Percentiles rank a stretch among this genome's conserved stretches.
These are phyloP conservation scores for Phoeniculus purpureus DNA, from an alignment of 2,797 vertebrate species.

Conservation along the genomic window DNA sequence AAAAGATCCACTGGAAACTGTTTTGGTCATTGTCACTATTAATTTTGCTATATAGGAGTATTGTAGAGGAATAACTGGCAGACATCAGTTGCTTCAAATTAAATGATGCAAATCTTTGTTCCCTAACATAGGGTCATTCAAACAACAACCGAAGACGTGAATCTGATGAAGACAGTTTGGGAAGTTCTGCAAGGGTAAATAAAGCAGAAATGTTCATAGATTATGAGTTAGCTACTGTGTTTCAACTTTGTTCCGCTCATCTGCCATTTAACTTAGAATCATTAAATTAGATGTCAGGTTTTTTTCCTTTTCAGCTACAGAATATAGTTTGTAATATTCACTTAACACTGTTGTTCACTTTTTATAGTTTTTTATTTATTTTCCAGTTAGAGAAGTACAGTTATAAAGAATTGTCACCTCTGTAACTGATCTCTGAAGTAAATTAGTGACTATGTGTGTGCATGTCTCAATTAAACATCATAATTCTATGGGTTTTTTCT, in stretches of 20 bases:
- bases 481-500: background rate
- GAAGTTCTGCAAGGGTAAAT: constrained; percentile 91
- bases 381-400: background rate
- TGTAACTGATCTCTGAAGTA: constrained; percentile 57
- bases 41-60: background rate
- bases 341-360: background rate
- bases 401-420: constrained; percentile 4
- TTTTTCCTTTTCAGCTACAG: background rate
- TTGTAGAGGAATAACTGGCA: background rate
- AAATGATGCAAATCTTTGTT: constrained; percentile 59
- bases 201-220: background rate
- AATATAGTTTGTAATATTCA: background rate
- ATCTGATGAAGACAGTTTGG: constrained; percentile 96
- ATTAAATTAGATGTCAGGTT: background rate
- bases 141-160: constrained; percentile 84
- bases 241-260: background rate
- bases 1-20: background rate
- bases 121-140: constrained; percentile 81
- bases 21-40: background rate
- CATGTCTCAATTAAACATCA: background rate
- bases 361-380: constrained; percentile 2
- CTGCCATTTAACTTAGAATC: background rate
- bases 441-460: constrained; percentile 75
- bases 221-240: background rate
- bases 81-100: background rate